A percentile compares a stretch with the other conserved stretches of the same genome.
phyloP scores from a whole-genome alignment of 1,140 invertebrate species.

The Scaptodrosophila lebanonensis region DNA sequence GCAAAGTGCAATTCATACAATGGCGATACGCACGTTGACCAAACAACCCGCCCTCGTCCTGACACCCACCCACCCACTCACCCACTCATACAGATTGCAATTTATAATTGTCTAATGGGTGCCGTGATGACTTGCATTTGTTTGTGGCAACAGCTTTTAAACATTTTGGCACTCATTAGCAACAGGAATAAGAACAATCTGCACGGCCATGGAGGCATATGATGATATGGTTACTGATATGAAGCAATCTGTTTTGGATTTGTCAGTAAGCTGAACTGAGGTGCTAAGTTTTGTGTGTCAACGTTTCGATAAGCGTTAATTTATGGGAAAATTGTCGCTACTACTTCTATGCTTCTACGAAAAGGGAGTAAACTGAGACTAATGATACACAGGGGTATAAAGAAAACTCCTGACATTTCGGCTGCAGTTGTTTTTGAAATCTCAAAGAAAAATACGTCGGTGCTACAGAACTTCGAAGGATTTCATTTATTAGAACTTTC shows the following conservation, averaged over 20 bases:
- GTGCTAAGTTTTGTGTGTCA: slow-evolving; percentile 24
- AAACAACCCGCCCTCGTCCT: slow-evolving; percentile 2
- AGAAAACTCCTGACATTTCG: too few relatives aligned
- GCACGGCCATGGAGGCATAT: slow-evolving; percentile 12
- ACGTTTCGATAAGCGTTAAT: slow-evolving; percentile 41
- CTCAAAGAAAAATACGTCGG: too few relatives aligned
- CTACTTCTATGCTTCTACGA: too few relatives aligned
- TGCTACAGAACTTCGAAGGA: too few relatives aligned
- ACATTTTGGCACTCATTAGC: slow-evolving; percentile 11
- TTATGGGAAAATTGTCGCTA: slow-evolving; percentile 30
- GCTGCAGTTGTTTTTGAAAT: too few relatives aligned
- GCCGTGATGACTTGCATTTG: slow-evolving; percentile 37
- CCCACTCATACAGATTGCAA: not conserved
- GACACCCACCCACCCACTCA: not conserved
- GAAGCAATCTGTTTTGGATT: slow-evolving; percentile 7
- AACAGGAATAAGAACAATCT: slow-evolving; percentile 7
- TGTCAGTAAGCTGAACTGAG: slow-evolving; percentile 10
- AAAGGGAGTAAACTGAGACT: too few relatives aligned
- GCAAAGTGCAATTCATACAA: slow-evolving; percentile 61
- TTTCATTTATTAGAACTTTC: too few relatives aligned
- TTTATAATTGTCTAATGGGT: slow-evolving; percentile 23
- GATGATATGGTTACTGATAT: slow-evolving; percentile 24
- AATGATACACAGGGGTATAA: too few relatives aligned
- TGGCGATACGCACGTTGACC: slow-evolving; percentile 30
- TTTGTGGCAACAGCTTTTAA: slow-evolving; percentile 29